Evolutionary conservation across 2,888 invertebrate species (phyloP), one percentile per base, ranked within the genome.

Genomic region (Auanema freiburgensis): DNA sequence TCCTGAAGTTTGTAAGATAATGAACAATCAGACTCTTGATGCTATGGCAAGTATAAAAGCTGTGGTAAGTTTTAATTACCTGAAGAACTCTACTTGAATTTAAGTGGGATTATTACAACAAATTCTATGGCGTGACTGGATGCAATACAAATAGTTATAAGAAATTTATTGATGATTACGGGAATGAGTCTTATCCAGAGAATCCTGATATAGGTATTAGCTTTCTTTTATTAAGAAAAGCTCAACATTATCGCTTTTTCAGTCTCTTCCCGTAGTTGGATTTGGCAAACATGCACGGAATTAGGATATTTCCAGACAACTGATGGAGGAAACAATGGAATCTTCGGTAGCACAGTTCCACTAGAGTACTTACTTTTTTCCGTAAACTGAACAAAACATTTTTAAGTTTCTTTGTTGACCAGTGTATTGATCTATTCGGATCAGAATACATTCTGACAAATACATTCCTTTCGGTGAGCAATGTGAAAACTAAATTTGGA

Each of bases 261-360:
- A 72, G 74, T 67, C 21, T 56, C 65, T n/a, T 62, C 61, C 46
- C 90, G 94, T 0, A 92, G 92, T 80, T 95, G 94, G 95, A 90
- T 88, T 66, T 95, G 93, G 84, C 95, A 95, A 85, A 94, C 94
- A 0, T 96, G 95, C 84, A 92, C 92, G 0, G 95, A 95, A 84
- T 94, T 94, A 84, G 95, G 94, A 25, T 95, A 91, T 85, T 95
- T 90, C 85, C 95, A 95, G 86, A 91, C 92, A 0, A 92, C 93
- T 0, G 89, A 89, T 67, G 66, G 67, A 25, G 71, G 68, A 51
- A 73, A 73, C 44, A 51, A 50, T 8, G 69, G 72, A 21, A 72
- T 73, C 42, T 74, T 73, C 46, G 77, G 77, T n/a, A 66, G 70
- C 12, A 69, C 63, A 14, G 69, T 76, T 11, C 72, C 71, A 14